These are phyloP conservation scores for Plemyria rubiginata DNA, from an alignment of 2,888 invertebrate species.

Conservation along the genomic window DNA sequence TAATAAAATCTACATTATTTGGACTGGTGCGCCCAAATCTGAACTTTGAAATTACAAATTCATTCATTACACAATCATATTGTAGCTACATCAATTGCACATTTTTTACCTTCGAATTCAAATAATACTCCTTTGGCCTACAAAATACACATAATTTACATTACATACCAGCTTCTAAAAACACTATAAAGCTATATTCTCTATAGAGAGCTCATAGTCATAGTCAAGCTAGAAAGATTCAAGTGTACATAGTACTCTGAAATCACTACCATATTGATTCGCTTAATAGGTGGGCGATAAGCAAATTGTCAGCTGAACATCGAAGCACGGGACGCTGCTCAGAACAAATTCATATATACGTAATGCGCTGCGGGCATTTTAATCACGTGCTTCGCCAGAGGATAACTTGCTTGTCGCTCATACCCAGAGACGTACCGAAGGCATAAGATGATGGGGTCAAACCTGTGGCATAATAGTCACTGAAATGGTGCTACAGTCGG, in stretches of 20 bases:
- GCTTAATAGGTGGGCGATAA: background rate
- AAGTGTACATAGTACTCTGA: constrained; percentile 16
- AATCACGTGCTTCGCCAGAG: no score
- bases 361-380: no score
- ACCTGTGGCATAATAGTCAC: constrained; percentile 22
- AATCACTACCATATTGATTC: background rate
- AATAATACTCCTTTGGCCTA: constrained; percentile 50
- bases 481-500: constrained; percentile 60
- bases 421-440: constrained; percentile 22
- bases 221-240: constrained; percentile 2
- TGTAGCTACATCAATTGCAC: constrained; percentile 52
- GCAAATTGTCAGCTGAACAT: no score
- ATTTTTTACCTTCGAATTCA: constrained; percentile 35
- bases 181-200: constrained; percentile 41
- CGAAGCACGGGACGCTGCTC: no score
- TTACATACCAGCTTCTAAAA: constrained; percentile 34
- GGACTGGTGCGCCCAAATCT: constrained; percentile 78
- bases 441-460: constrained; percentile 33
- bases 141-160: constrained; percentile 25
- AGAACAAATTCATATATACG: no score
- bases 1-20: constrained; percentile 64
- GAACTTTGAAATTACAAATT: constrained; percentile 56
- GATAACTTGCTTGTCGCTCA: no score
- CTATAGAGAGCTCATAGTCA: constrained; percentile 52
- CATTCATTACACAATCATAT: constrained; percentile 45